phyloP scores from a whole-genome alignment of 2,113 vertebrate species.

The Malurus cyaneus region DNA sequence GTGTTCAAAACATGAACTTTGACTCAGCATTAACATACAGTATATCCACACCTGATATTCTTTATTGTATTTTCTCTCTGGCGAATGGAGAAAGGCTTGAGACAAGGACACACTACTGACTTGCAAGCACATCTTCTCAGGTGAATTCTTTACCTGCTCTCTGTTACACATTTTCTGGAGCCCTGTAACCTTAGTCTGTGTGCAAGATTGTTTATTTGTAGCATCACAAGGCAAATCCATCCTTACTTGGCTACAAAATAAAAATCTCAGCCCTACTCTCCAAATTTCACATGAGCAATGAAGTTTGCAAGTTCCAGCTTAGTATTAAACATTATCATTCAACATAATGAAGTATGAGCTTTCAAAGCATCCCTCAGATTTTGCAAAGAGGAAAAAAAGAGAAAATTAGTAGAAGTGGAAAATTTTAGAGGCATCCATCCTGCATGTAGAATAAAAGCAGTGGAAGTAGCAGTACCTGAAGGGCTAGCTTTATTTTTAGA shows the following conservation, averaged over 20 bases:
- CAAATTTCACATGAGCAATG: not conserved
- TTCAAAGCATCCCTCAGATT: not conserved
- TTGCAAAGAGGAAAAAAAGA: not conserved
- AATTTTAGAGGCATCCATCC: not conserved
- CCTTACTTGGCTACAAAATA: not conserved
- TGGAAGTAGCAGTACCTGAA: not conserved
- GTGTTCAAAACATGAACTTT: not conserved
- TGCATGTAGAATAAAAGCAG: not conserved
- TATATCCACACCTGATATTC: accelerated
- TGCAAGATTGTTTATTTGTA: not conserved
- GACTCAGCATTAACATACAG: not conserved
- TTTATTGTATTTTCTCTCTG: not conserved
- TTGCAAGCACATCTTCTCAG: not conserved
- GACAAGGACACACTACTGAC: accelerated
- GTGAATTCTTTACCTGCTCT: not conserved
- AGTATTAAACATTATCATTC: not conserved
- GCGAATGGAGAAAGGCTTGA: not conserved
- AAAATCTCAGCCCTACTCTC: not conserved
- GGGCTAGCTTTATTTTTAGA: constrained; percentile 7
- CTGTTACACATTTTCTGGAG: not conserved
- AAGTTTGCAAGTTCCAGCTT: not conserved
- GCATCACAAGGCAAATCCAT: not conserved
- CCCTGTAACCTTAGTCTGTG: not conserved
- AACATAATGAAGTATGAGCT: not conserved
- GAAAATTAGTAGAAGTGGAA: not conserved